Evolutionary conservation across 2,888 invertebrate species (phyloP).

Genomic region (Drosophila recens): DNA sequence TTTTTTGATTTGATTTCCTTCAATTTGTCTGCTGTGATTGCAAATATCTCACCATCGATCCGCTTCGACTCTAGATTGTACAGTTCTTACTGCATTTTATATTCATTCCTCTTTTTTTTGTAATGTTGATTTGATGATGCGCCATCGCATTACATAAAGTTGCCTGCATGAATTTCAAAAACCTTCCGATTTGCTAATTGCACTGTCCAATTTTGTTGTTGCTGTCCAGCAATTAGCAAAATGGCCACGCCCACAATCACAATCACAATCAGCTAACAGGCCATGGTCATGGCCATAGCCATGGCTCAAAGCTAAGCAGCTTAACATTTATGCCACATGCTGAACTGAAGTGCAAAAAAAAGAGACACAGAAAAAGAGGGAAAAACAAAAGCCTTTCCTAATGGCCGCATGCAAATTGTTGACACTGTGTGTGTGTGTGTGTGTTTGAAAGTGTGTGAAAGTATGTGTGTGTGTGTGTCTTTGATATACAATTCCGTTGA

Average conservation of each 20-base stretch:
- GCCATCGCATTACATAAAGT: conserved; percentile 38
- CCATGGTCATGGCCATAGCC: background rate
- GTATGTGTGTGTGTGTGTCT: background rate
- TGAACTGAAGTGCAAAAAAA: background rate
- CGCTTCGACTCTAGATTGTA: background rate
- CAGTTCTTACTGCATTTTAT: background rate
- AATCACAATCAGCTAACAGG: conserved; percentile 5
- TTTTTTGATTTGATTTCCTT: too few relatives aligned
- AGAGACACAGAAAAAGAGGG: conserved; percentile 9
- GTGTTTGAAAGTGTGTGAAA: conserved; percentile 13
- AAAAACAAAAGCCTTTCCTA: background rate
- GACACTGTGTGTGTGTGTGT: conserved; percentile 1
- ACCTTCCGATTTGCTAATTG: conserved; percentile 6
- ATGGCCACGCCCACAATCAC: conserved; percentile 1
- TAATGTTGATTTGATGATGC: conserved; percentile 4
- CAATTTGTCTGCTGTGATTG: too few relatives aligned
- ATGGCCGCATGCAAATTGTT: conserved; percentile 18
- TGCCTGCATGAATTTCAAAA: conserved; percentile 1
- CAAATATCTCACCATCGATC: background rate
- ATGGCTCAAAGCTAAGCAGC: conserved; percentile 58
- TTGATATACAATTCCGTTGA: background rate
- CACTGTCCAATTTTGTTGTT: conserved; percentile 13
- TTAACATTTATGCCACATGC: conserved; percentile 51
- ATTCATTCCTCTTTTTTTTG: background rate
- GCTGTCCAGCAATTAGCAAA: conserved; percentile 16